These are phyloP conservation scores for Xiphias gladius DNA, from an alignment of 2,113 vertebrate species.

Conservation along the genomic window DNA sequence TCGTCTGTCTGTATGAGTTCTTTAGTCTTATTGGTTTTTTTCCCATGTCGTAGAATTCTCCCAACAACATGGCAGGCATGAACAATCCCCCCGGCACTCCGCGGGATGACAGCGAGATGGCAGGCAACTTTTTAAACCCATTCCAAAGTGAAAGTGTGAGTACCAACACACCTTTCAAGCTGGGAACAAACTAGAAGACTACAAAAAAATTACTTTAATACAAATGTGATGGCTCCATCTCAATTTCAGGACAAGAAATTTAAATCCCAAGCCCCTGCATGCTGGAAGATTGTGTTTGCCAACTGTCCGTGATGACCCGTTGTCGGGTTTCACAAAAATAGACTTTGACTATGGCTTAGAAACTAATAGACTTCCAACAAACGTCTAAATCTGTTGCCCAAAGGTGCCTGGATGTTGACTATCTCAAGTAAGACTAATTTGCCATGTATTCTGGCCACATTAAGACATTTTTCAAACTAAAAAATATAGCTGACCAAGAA, in stretches of 20 bases:
- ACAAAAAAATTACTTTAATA: too few relatives aligned
- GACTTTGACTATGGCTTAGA: not conserved
- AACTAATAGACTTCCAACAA: not conserved
- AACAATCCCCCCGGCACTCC: slow-evolving; percentile 91
- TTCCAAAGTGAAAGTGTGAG: slow-evolving; percentile 94
- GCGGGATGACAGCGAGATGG: slow-evolving; percentile 90
- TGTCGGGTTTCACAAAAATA: slow-evolving; percentile 13
- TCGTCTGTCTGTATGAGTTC: not conserved
- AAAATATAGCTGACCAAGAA: not conserved
- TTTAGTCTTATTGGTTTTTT: slow-evolving; percentile 3
- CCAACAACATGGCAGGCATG: slow-evolving; percentile 91
- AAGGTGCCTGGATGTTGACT: not conserved
- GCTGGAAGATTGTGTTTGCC: not conserved
- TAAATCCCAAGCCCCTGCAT: not conserved
- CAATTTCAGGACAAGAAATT: not conserved
- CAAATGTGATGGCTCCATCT: not conserved
- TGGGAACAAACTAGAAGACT: slow-evolving; percentile 19
- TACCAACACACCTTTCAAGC: slow-evolving; percentile 31
- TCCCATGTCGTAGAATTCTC: slow-evolving; percentile 86
- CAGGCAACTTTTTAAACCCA: slow-evolving; percentile 92
- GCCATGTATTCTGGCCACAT: not conserved
- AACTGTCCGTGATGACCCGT: not conserved
- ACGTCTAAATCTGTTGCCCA: not conserved
- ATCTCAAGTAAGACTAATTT: not conserved
- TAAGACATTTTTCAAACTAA: not conserved